A percentile compares a stretch with the other conserved stretches of the same genome.
phyloP scores from a whole-genome alignment of 2,888 invertebrate species.

The Pinctada fucata region DNA sequence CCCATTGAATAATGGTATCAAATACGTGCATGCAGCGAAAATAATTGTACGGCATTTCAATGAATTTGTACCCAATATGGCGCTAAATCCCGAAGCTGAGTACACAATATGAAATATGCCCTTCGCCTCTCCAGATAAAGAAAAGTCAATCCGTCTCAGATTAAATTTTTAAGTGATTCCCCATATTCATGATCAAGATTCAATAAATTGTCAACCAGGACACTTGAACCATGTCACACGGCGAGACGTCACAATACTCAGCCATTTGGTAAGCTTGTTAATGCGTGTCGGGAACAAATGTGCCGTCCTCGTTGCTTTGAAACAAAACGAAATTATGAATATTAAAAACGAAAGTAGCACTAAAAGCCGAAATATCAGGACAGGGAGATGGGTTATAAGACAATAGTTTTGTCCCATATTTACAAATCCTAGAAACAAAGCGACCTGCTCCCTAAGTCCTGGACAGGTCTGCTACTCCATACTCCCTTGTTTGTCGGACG shows the following conservation, averaged over 20 bases:
- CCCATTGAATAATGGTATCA: too few relatives aligned
- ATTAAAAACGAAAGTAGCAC: not conserved
- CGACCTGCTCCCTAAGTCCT: not conserved
- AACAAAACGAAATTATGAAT: not conserved
- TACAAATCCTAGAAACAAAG: not conserved
- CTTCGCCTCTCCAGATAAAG: not conserved
- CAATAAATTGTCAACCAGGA: not conserved
- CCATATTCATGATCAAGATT: not conserved
- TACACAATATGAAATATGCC: too few relatives aligned
- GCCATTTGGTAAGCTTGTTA: conserved; percentile 15
- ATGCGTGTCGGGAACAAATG: conserved; percentile 12
- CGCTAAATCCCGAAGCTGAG: too few relatives aligned
- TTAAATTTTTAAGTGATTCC: conserved; percentile 1
- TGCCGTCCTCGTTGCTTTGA: not conserved
- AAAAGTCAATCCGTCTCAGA: not conserved
- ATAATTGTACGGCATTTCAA: too few relatives aligned
- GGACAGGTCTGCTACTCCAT: not conserved
- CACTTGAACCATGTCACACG: not conserved
- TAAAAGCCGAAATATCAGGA: not conserved
- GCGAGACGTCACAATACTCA: not conserved
- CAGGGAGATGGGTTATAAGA: not conserved
- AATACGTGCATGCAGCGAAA: too few relatives aligned
- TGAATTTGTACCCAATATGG: too few relatives aligned
- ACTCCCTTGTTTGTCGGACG: conserved; percentile 18
- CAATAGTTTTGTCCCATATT: conserved; percentile 9